Conservation (phyloP, 2,888 invertebrate species). For the Lutraria lutraria region DNA sequence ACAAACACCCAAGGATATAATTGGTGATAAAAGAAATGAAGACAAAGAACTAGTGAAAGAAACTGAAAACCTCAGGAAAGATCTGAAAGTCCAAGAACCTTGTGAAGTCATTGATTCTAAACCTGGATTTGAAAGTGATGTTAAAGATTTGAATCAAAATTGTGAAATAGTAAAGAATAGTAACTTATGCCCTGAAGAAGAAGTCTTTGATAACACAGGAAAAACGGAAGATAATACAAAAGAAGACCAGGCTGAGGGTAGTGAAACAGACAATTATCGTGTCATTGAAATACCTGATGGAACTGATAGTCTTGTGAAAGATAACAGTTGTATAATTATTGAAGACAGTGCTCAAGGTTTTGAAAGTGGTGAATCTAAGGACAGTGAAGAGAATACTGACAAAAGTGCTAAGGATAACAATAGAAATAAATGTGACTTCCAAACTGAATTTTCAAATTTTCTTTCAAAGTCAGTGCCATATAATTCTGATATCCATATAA, state of each 20-base stretch:
- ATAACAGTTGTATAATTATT: neutral
- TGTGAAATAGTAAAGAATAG: slow-evolving; percentile 50
- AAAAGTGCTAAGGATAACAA: neutral
- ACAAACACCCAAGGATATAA: slow-evolving; percentile 4
- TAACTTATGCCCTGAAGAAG: slow-evolving; percentile 37
- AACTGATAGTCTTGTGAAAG: neutral
- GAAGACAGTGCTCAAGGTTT: neutral
- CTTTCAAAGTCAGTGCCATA: slow-evolving; percentile 47
- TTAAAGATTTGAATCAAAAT: slow-evolving; percentile 52
- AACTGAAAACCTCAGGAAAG: neutral
- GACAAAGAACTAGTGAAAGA: slow-evolving; percentile 2
- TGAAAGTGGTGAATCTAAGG: neutral
- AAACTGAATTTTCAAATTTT: slow-evolving; percentile 45
- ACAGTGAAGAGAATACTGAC: neutral
- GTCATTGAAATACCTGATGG: neutral
- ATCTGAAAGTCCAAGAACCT: neutral
- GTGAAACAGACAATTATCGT: slow-evolving; percentile 16
- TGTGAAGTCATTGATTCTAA: slow-evolving; percentile 12
- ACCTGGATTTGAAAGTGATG: slow-evolving; percentile 31
- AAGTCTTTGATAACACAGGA: neutral
- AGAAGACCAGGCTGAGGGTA: slow-evolving; percentile 5
- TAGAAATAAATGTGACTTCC: slow-evolving; percentile 35
- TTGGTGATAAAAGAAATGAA: slow-evolving; percentile 5
- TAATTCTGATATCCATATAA: slow-evolving; percentile 32
- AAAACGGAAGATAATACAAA: slow-evolving; percentile 33